These are phyloP conservation scores for Drosophila arizonae DNA, from an alignment of 1,140 invertebrate genomes.

Conservation along the genomic window DNA sequence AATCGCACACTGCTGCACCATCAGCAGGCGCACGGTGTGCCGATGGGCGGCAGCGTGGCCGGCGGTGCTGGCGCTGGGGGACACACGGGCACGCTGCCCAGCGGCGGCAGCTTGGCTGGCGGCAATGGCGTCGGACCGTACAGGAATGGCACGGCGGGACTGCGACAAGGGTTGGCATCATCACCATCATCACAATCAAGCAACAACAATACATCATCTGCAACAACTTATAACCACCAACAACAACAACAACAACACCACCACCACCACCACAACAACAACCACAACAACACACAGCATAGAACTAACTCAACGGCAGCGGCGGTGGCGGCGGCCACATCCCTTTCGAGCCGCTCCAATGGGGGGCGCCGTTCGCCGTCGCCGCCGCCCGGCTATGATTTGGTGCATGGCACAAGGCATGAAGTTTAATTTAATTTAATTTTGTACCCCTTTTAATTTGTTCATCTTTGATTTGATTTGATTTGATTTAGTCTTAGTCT, in stretches of 20 bases:
- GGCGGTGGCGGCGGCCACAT: conserved; percentile 37
- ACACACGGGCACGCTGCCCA: conserved; percentile 51
- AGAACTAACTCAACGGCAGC: conserved; percentile 72
- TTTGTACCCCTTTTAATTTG: conserved; percentile 24
- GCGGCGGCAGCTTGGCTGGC: conserved; percentile 45
- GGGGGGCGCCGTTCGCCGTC: conserved; percentile 68
- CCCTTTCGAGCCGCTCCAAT: conserved; percentile 32
- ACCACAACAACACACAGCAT: conserved; percentile 69
- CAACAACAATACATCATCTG: conserved; percentile 67
- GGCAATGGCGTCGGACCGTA: conserved; percentile 61
- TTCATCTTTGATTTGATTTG: conserved; percentile 9
- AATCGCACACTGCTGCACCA: conserved; percentile 82
- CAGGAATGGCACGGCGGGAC: conserved; percentile 70
- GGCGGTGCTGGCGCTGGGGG: conserved; percentile 32
- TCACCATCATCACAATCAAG: conserved; percentile 73
- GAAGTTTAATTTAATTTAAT: conserved; percentile 68
- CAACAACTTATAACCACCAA: conserved; percentile 63
- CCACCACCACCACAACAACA: conserved; percentile 37
- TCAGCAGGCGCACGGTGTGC: conserved; percentile 67
- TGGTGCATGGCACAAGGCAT: conserved; percentile 83
- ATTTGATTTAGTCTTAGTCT: not conserved
- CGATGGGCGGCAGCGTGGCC: conserved; percentile 28
- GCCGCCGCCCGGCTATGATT: conserved; percentile 82
- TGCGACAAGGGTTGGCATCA: conserved; percentile 82
- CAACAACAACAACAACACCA: conserved; percentile 18